These are phyloP conservation scores for Opisthograptis luteolata DNA, from an alignment of 2,888 invertebrate genomes.

Conservation along the genomic window DNA sequence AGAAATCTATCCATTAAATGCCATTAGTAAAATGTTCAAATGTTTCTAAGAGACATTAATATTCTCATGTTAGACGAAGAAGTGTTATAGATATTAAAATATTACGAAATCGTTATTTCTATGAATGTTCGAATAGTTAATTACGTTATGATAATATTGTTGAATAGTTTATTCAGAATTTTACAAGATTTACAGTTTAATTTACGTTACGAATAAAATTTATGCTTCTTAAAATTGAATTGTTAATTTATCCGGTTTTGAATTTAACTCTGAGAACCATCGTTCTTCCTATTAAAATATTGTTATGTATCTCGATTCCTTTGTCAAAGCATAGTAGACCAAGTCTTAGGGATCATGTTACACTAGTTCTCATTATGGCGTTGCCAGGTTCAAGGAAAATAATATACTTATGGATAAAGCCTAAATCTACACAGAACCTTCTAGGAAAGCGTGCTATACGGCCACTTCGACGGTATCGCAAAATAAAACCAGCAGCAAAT, in stretches of 20 bases:
- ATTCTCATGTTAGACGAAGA: conserved; percentile 24
- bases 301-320: too few species aligned
- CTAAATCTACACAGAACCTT: too few species aligned
- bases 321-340: too few species aligned
- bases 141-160: conserved; percentile 67
- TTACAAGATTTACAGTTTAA: conserved; percentile 81
- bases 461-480: too few species aligned
- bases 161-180: conserved; percentile 79
- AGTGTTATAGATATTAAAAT: conserved; percentile 19
- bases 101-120: conserved; percentile 16
- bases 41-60: conserved; percentile 9
- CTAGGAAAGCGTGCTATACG: too few species aligned
- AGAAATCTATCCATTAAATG: conserved; percentile 54
- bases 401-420: too few species aligned
- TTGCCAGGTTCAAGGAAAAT: too few species aligned
- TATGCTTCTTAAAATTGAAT: conserved; percentile 59
- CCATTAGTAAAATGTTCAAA: conserved; percentile 60
- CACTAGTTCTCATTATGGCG: too few species aligned
- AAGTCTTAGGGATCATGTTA: too few species aligned
- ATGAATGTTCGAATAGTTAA: conserved; percentile 47
- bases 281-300: too few species aligned
- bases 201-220: conserved; percentile 78
- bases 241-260: conserved; percentile 23
- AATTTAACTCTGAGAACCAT: too few species aligned
- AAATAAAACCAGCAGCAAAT: too few species aligned